Percentiles rank a stretch among this genome's conserved stretches.
Conservation (phyloP, 2,113 vertebrate species). For the Saccopteryx bilineata region DNA sequence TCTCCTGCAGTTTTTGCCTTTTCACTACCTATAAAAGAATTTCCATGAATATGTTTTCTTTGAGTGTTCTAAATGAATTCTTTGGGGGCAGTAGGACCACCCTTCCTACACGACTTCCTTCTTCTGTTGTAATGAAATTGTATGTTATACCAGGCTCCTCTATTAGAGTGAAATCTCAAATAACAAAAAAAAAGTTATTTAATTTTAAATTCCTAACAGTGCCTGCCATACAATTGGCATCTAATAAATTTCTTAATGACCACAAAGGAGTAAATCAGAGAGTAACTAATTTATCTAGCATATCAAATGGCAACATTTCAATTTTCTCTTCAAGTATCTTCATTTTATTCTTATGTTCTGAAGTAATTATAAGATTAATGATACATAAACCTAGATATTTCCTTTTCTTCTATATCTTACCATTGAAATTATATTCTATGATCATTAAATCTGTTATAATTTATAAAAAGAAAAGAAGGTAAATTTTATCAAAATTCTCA, state of each 20-base stretch:
- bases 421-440: background rate
- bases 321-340: background rate
- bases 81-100: background rate
- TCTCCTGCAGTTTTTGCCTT: too few relatives aligned
- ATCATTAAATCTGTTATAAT: background rate
- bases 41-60: background rate
- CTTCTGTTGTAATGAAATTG: background rate
- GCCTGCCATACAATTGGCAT: background rate
- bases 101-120: background rate
- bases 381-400: background rate
- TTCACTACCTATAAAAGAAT: background rate
- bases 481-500: background rate
- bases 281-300: background rate
- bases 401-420: background rate
- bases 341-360: background rate
- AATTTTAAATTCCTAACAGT: background rate
- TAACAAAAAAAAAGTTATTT: background rate
- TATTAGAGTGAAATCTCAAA: background rate
- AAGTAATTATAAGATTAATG: background rate
- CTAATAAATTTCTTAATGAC: background rate
- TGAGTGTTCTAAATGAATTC: background rate
- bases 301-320: background rate
- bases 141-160: background rate
- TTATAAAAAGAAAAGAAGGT: background rate
- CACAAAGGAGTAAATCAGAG: background rate